Conservation (phyloP, 2,888 invertebrate genomes). For the Yponomeuta cagnagella region DNA sequence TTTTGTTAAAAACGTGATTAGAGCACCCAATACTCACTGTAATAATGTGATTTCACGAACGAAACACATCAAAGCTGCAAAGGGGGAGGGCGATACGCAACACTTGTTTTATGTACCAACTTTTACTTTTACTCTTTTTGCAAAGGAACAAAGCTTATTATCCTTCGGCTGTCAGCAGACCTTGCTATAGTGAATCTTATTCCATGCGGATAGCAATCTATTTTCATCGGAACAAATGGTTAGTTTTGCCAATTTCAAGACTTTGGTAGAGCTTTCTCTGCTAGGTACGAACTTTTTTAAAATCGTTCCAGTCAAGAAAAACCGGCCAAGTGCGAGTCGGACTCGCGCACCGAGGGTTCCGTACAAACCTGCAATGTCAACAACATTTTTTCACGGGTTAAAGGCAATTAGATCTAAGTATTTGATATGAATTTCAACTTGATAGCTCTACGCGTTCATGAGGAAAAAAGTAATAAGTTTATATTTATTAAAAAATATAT, state of each 20-base stretch:
- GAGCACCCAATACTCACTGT: not conserved
- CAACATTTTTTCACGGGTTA: no score
- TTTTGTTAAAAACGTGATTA: not conserved
- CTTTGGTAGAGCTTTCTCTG: not conserved
- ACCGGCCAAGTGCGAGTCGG: no score
- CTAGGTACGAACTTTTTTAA: no score
- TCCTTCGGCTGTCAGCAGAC: not conserved
- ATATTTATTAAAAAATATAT: no score
- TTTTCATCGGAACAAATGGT: not conserved
- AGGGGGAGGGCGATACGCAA: constrained; percentile 15
- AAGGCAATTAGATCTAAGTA: no score
- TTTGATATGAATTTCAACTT: no score
- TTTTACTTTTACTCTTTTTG: not conserved
- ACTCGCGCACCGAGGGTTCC: no score
- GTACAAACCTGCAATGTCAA: no score
- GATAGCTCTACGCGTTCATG: no score
- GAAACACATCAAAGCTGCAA: constrained; percentile 9
- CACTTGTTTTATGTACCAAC: not conserved
- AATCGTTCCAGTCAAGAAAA: no score
- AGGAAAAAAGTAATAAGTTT: no score
- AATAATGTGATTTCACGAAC: constrained; percentile 3
- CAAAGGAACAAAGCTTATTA: not conserved
- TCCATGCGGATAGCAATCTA: not conserved
- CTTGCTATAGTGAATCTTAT: constrained; percentile 4
- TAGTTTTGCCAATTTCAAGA: not conserved